These are phyloP conservation scores for human (Homo sapiens) DNA, from an alignment of 2,113 vertebrate species.

Conservation along the genomic window GRCh38 chr3:144051501-144052000, in stretches of 20 bases:
- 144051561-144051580: neutral
- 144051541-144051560: neutral
- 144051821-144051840: neutral
- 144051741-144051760: neutral
- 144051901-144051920: conserved; percentile 17
- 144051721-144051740: neutral
- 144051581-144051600: neutral
- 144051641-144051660: neutral
- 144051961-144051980: neutral
- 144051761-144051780: neutral
- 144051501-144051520: neutral
- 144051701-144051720: neutral
- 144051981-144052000: conserved; percentile 22
- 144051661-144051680: neutral
- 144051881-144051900: neutral
- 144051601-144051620: neutral
- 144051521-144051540: neutral
- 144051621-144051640: neutral
- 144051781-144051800: conserved; percentile 21
- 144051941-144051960: neutral
- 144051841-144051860: conserved; percentile 3
- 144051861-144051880: neutral
- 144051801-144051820: neutral
- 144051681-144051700: neutral
- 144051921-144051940: neutral